These are phyloP conservation scores for Drosophila mimica DNA, from an alignment of 2,888 invertebrate genomes.

Conservation along the genomic window DNA sequence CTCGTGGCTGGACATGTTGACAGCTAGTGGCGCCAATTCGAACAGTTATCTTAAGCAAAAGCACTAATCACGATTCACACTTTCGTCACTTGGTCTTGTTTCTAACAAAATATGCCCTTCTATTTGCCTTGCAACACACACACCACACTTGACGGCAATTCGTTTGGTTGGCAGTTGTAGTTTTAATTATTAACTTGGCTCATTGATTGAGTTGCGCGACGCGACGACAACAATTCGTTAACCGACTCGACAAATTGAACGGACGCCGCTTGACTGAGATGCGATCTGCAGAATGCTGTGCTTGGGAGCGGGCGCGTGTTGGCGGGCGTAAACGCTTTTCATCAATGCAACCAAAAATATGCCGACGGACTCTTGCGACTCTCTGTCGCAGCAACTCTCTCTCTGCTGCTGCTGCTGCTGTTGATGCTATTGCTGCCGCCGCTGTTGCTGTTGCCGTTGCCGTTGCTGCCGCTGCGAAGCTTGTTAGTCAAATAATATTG, in stretches of 20 bases:
- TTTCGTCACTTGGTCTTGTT: constrained; percentile 30
- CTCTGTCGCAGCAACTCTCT: constrained; percentile 21
- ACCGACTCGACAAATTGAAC: constrained; percentile 80
- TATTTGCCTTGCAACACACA: neutral
- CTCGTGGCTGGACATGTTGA: constrained; percentile 84
- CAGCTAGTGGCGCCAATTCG: constrained; percentile 79
- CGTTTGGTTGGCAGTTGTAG: neutral
- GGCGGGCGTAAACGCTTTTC: constrained; percentile 72
- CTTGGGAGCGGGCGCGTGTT: constrained; percentile 74
- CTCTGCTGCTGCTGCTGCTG: constrained; percentile 8
- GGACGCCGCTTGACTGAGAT: constrained; percentile 79
- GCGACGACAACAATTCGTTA: constrained; percentile 56
- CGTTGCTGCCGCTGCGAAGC: constrained; percentile 32
- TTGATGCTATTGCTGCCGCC: neutral
- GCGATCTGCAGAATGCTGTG: constrained; percentile 58
- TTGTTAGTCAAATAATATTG: constrained; percentile 36
- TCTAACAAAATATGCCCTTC: neutral
- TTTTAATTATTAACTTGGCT: constrained; percentile 53
- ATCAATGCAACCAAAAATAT: constrained; percentile 70
- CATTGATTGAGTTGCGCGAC: constrained; percentile 32
- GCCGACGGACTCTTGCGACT: constrained; percentile 58
- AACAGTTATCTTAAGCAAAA: constrained; percentile 5
- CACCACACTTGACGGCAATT: neutral
- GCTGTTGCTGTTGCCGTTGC: constrained; percentile 13
- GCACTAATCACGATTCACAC: constrained; percentile 4